Percentiles rank a stretch among this genome's conserved stretches.
phyloP scores from a whole-genome alignment of 2,797 vertebrate genomes.

The Margarornis squamiger region DNA sequence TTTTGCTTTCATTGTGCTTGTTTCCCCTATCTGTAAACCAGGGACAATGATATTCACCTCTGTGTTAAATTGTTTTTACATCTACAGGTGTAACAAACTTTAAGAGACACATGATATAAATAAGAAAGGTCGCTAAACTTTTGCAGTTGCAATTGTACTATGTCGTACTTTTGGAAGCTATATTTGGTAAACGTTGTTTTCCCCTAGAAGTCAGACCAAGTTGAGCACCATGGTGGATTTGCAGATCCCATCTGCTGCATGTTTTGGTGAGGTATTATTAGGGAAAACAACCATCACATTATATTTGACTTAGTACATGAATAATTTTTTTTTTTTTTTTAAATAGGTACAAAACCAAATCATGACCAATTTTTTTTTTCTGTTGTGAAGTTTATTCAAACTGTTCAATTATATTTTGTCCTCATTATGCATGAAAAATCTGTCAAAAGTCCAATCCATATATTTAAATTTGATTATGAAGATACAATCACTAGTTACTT shows the following conservation, averaged over 20 bases:
- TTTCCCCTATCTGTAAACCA: not conserved
- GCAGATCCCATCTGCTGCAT: not conserved
- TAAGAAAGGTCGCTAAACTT: not conserved
- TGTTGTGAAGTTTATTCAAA: not conserved
- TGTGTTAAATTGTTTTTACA: not conserved
- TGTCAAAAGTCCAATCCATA: not conserved
- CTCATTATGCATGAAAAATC: not conserved
- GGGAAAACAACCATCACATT: not conserved
- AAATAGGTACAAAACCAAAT: not conserved
- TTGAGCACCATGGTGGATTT: not conserved
- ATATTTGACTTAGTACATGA: not conserved
- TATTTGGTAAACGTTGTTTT: not conserved
- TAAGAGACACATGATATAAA: not conserved
- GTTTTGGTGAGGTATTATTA: not conserved
- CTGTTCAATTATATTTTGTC: not conserved
- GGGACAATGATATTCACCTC: not conserved
- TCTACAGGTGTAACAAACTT: not conserved
- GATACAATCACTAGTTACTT: not conserved
- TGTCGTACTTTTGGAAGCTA: not conserved
- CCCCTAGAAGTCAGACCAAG: not conserved
- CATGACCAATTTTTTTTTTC: not conserved
- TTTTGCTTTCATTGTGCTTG: not conserved
- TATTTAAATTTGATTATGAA: constrained; percentile 9
- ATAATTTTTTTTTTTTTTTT: not conserved
- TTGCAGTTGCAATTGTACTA: not conserved